A percentile compares a stretch with the other conserved stretches of the same genome.
Evolutionary conservation across 2,888 invertebrate genomes (phyloP).

Genomic region (Drosophila paranaensis): DNA sequence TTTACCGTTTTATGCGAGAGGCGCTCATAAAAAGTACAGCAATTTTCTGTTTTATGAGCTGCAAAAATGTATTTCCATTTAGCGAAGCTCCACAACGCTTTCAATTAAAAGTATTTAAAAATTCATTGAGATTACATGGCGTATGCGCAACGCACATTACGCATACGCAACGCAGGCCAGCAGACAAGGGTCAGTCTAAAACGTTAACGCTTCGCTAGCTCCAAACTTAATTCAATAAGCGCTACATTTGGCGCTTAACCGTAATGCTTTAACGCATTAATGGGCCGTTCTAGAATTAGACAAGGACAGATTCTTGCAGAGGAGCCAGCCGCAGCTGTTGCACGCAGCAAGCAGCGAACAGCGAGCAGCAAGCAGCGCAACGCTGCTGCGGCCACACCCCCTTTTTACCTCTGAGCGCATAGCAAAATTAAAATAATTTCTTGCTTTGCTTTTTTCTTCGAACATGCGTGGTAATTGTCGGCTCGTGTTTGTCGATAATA

Average conservation of each 20-base stretch:
- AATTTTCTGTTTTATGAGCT: constrained; percentile 41
- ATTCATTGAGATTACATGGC: constrained; percentile 24
- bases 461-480: constrained; percentile 11
- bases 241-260: constrained; percentile 25
- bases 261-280: constrained; percentile 36
- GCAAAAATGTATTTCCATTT: constrained; percentile 7
- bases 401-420: constrained; percentile 13
- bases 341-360: constrained; percentile 31
- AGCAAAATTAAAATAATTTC: not conserved
- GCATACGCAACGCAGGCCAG: constrained; percentile 32
- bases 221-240: constrained; percentile 44
- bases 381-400: constrained; percentile 1
- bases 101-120: constrained; percentile 10
- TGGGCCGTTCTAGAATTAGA: constrained; percentile 47
- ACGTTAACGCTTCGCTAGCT: constrained; percentile 3
- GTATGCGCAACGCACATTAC: constrained; percentile 41
- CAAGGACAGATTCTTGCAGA: constrained; percentile 16
- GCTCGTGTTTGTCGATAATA: constrained; percentile 28
- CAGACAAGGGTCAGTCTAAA: not conserved
- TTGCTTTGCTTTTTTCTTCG: not conserved
- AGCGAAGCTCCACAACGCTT: not conserved
- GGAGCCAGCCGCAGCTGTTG: constrained; percentile 66
- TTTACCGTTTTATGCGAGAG: constrained; percentile 17
- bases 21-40: constrained; percentile 13
- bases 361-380: too few relatives aligned